Base-by-base conservation (phyloP, 2,888 invertebrate genomes). In the Brachypterus glaber region DNA sequence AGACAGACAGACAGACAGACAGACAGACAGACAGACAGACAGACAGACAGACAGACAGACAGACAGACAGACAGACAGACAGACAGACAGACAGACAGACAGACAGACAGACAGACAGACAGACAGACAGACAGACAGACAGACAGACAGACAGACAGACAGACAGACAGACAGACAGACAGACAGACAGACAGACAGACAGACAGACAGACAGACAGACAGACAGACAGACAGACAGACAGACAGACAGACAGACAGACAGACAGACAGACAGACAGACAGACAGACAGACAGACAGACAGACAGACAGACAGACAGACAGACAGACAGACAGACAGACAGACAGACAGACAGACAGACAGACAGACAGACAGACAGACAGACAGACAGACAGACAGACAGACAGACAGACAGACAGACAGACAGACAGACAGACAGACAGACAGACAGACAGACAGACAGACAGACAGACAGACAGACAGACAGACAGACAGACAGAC, bases 11-110 rank as follows among this genome's bases (percentile, higher is more conserved):
- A 30, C 30, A 32, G 32, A 32, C 32, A 32, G 32, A 32, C 32
- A 30, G 30, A 30, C 30, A 32, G 32, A 32, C 32, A 32, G 32
- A 32, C 32, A 32, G 32, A 32, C 32, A 32, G 32, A 32, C 32
- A 17, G 32, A 32, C 32, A 32, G 32, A 32, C 32, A 17, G 32
- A 32, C 32, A 32, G 32, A 32, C 32, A 17, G 32, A 32, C 32
- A 32, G 32, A 32, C 32, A 17, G 32, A 32, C 32, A 32, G 32
- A 32, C 32, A 17, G 32, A 32, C 32, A 32, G 32, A 32, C 24
- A 24, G 24, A 24, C 24, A 24, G 24, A 24, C 24, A 24, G 24
- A 24, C 24, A 24, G 24, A 24, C 24, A 24, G 24, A 24, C 24
- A 24, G 24, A 24, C 24, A 24, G 24, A 24, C 24, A 24, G 24